Evolutionary conservation across 2,113 vertebrate genomes (phyloP), one percentile per base, ranked within the genome.

Genomic region (Rhinolophus sinicus): DNA sequence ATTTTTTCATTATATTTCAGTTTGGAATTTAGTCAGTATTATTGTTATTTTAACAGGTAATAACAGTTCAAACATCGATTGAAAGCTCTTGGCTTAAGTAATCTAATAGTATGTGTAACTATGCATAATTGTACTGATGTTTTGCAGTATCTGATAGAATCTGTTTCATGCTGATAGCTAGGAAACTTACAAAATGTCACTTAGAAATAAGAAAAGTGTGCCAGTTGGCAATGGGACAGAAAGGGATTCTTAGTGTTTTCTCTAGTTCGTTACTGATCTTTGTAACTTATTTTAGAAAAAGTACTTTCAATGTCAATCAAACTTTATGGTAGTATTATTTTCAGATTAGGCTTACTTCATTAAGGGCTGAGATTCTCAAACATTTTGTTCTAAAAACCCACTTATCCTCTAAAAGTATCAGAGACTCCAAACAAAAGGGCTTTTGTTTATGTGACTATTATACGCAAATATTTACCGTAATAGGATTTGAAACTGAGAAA

Each of bases 1-100:
- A 22, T 81, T 12, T 6, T 6, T 92, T 93, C 67, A 62, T 95
- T 95, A 78, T 47, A 80, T 90, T 92, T 94, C 52, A 83, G 18
- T 84, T 83, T 90, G 77, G 56, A 62, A 47, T 4, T 77, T 67
- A 64, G 13, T n/a, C 28, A 86, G 9, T 24, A 15, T 78, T 19
- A 50, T 40, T 95, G 2, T 0, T 81, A 75, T 77, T 52, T 44
- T 96, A 70, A 72, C 33, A 69, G 69, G 35, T 30, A 44, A 14
- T 56, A 75, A 4, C 11, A 81, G 16, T 83, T 92, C 88, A 87
- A 88, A 75, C 58, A 38, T 78, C 28, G 69, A 30, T 83, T 65
- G 89, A 78, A 83, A 83, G 0, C 28, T 96, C 2, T 83, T 96
- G 56, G 81, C 24, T 95, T 96, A 72, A 83, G 69, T 22, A 88